Percentiles rank a stretch among this genome's conserved stretches.
These are phyloP conservation scores for Blennius ocellaris DNA, from an alignment of 2,113 vertebrate species.

Conservation along the genomic window DNA sequence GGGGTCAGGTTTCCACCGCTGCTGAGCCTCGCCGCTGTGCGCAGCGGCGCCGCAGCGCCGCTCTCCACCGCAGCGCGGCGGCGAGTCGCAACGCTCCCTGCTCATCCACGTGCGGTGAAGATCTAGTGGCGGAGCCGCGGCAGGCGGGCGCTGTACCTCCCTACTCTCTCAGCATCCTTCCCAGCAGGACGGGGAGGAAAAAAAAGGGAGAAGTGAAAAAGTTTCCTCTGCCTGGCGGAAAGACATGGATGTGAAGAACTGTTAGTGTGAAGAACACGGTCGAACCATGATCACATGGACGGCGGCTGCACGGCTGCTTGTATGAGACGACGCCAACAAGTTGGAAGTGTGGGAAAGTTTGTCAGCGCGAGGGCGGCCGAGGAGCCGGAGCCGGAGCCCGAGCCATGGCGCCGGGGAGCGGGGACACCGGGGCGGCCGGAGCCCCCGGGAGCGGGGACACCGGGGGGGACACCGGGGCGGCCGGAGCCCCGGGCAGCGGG, in stretches of 20 bases:
- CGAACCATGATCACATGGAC: slow-evolving; percentile 78
- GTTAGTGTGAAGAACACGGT: slow-evolving; percentile 32
- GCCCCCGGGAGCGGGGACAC: slow-evolving; percentile 69
- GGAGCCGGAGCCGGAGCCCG: too few relatives aligned
- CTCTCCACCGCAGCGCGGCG: not conserved
- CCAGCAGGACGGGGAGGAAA: slow-evolving; percentile 21
- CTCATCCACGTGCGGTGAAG: slow-evolving; percentile 43
- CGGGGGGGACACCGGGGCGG: slow-evolving; percentile 74
- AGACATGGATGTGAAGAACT: slow-evolving; percentile 70
- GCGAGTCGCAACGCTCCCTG: accelerated
- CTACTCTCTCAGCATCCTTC: slow-evolving; percentile 77
- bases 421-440: slow-evolving; percentile 73
- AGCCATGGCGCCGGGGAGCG: slow-evolving; percentile 82
- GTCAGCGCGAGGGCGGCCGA: slow-evolving; percentile 22
- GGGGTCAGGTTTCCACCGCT: slow-evolving; percentile 61
- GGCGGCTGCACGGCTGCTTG: not conserved
- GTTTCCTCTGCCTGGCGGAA: slow-evolving; percentile 64
- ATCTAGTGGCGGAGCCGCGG: slow-evolving; percentile 32
- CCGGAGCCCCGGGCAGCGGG: slow-evolving; percentile 67
- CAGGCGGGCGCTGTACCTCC: slow-evolving; percentile 25
- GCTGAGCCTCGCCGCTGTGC: slow-evolving; percentile 32
- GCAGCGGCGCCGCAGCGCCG: slow-evolving; percentile 28
- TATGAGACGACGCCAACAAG: slow-evolving; percentile 22
- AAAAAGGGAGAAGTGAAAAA: slow-evolving; percentile 71
- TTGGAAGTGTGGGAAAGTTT: slow-evolving; percentile 74